These are phyloP conservation scores for Glossosoma conforme DNA, from an alignment of 1,140 invertebrate genomes.

Conservation along the genomic window DNA sequence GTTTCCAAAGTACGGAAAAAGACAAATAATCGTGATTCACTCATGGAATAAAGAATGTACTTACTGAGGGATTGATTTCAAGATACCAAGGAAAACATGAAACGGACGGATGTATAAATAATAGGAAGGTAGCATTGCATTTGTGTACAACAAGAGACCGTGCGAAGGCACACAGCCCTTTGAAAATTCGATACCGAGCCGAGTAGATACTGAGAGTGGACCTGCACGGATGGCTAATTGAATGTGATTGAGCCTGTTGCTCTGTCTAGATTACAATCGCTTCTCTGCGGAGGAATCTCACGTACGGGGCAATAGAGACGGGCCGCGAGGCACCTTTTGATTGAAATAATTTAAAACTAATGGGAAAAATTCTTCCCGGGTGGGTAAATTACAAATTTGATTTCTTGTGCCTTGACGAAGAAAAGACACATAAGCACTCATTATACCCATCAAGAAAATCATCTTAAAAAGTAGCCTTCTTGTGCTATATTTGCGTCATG, in stretches of 20 bases:
- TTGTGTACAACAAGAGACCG: conserved; percentile 16
- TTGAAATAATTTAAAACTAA: too few species aligned
- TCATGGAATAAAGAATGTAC: conserved; percentile 8
- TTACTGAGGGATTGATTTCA: conserved; percentile 12
- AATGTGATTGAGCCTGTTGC: conserved; percentile 28
- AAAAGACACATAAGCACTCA: too few species aligned
- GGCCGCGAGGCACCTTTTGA: too few species aligned
- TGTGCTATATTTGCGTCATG: too few species aligned
- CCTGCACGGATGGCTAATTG: conserved; percentile 27
- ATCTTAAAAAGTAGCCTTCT: too few species aligned
- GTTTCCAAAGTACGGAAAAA: background rate
- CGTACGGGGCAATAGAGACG: conserved; percentile 15
- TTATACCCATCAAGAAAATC: too few species aligned
- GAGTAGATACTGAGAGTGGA: conserved; percentile 5
- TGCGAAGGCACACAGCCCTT: conserved; percentile 20
- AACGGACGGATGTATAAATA: background rate
- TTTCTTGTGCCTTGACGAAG: too few species aligned
- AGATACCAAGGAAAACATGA: conserved; percentile 13
- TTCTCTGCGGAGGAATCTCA: conserved; percentile 15
- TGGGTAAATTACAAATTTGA: too few species aligned
- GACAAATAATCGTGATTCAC: conserved; percentile 10
- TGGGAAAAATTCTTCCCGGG: too few species aligned
- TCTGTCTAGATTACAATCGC: conserved; percentile 24
- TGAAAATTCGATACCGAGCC: background rate
- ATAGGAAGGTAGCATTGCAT: too few species aligned